These are phyloP conservation scores for Panulirus ornatus DNA, from an alignment of 1,140 invertebrate genomes.

Conservation along the genomic window DNA sequence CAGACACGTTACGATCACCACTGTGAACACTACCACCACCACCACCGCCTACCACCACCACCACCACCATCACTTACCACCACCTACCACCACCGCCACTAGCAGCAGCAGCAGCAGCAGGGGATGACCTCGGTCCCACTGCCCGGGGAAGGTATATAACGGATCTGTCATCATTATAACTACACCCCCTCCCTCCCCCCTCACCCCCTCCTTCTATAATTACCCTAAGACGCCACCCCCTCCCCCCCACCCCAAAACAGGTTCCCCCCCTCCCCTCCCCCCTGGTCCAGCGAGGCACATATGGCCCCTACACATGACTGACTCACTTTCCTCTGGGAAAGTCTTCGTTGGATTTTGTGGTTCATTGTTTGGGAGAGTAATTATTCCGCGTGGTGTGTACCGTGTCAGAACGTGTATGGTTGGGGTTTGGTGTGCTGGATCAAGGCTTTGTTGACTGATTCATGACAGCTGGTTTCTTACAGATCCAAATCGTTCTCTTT, in stretches of 20 bases:
- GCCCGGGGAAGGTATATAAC: background rate
- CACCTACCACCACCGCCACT: background rate
- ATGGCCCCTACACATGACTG: too few species aligned
- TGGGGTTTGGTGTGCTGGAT: too few species aligned
- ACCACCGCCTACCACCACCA: background rate
- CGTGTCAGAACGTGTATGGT: too few species aligned
- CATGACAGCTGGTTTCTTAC: too few species aligned
- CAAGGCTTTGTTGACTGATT: too few species aligned
- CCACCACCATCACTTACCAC: background rate
- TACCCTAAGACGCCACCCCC: background rate
- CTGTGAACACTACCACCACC: background rate
- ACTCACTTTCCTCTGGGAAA: too few species aligned
- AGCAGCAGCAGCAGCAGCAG: background rate
- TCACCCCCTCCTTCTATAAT: background rate
- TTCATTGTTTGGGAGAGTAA: too few species aligned
- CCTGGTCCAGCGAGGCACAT: too few species aligned
- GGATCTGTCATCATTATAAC: background rate
- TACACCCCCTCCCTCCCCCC: background rate
- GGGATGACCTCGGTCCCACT: background rate
- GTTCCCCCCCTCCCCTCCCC: background rate
- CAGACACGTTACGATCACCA: too few species aligned
- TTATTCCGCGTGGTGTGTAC: too few species aligned
- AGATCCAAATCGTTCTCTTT: too few species aligned
- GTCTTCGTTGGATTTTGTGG: too few species aligned
- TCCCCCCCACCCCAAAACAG: background rate